Evolutionary conservation across 2,888 invertebrate species (phyloP).

Genomic region (Spodoptera picta): DNA sequence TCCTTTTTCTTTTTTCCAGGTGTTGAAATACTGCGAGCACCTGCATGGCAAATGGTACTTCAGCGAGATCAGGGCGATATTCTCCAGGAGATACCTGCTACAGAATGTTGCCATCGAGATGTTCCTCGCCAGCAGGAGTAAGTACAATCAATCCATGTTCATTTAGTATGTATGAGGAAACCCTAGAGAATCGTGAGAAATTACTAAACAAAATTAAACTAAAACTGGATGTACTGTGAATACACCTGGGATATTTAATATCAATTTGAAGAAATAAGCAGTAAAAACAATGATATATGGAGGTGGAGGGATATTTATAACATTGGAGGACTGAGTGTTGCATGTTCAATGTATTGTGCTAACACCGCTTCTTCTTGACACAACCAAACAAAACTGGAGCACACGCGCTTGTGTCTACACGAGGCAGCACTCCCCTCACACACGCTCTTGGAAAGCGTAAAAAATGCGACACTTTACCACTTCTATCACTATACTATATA

Average conservation of each 20-base stretch:
- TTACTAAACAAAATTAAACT: too few species aligned
- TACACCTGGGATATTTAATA: too few species aligned
- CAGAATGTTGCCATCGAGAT: constrained; percentile 99
- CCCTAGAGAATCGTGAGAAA: too few species aligned
- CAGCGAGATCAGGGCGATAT: constrained; percentile 99
- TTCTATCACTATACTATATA: too few species aligned
- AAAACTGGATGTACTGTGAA: too few species aligned
- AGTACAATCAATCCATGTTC: constrained; percentile 78
- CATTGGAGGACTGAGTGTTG: too few species aligned
- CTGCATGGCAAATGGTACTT: constrained; percentile 99
- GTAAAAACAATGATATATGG: too few species aligned
- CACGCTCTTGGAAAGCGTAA: constrained; percentile 20
- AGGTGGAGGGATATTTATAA: too few species aligned
- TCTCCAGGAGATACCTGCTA: constrained; percentile 98
- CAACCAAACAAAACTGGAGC: neutral
- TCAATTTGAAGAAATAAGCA: too few species aligned
- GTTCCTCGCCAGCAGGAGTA: constrained; percentile 99
- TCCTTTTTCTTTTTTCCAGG: constrained; percentile 88
- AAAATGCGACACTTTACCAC: too few species aligned
- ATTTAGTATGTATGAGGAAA: neutral
- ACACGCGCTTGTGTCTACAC: constrained; percentile 41
- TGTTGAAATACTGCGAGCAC: constrained; percentile 99
- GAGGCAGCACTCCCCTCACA: constrained; percentile 47
- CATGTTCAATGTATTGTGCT: too few species aligned
- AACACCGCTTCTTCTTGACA: too few species aligned